Base-by-base conservation (phyloP, 2,888 invertebrate species). In the Macrosiphum euphorbiae region DNA sequence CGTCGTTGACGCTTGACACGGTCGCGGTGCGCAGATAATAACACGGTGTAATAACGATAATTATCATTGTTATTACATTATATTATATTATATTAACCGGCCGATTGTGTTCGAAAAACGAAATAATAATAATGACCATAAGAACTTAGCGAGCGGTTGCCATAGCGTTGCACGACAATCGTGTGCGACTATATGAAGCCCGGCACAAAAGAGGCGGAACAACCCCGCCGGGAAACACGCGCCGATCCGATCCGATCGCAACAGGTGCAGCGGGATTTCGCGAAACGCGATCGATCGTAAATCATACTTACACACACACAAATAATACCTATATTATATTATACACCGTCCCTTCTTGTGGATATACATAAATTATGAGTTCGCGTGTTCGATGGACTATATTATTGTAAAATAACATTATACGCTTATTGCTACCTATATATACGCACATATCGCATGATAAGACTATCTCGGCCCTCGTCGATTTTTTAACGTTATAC, bases 81-180 rank as follows among this genome's bases (percentile, higher is more conserved):
- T n/a, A n/a, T 90, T 26, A 0, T 44, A 44, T 0, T 44, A 44
- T 7, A n/a, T 87, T 50, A 50, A 52, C 47, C 86, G 86, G 20
- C 28, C 88, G 90, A n/a, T 44, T 41, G 90, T 26, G 47, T 10
- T 26, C 47, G n/a, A 41, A 47, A 55, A 67, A 90, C 61, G 47
- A 61, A 58, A 58, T 44, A 58, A 44, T 86, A 86, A 86, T 47
- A 47, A 47, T 28, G 61, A 61, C 89, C 44, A 47, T 89, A 58
- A 61, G 11, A 89, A 61, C 58, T 58, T 58, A 1, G 47, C 44
- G 61, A 44, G 55, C 52, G 52, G 78, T 84, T 11, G 28, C 50
- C 55, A 7, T 44, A 28, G 35, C 58, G 7, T 85, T 85, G 91
- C 91, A 91, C 91, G 91, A 91, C 84, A 91, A 91, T 91, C 91